A percentile compares a stretch with the other conserved stretches of the same genome.
phyloP scores from a whole-genome alignment of 1,140 invertebrate genomes.

The Neodiprion pinetum region DNA sequence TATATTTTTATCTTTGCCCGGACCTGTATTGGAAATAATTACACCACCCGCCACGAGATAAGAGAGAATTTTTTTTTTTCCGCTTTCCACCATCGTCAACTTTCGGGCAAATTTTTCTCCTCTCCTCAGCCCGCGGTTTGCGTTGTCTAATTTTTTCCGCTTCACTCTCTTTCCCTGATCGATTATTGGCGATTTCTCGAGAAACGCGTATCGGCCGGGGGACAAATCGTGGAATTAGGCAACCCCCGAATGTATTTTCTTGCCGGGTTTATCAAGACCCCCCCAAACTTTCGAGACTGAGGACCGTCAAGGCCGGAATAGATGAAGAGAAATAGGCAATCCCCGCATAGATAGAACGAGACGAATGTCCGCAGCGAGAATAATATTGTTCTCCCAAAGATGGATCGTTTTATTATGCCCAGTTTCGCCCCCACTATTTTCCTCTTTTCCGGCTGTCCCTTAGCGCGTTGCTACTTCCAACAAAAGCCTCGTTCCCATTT shows the following conservation, averaged over 20 bases:
- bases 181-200: no score
- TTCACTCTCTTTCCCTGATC: no score
- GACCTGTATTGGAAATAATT: no score
- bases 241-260: conserved; percentile 5
- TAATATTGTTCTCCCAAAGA: conserved; percentile 7
- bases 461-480: neutral
- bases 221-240: conserved; percentile 7
- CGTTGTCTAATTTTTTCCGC: no score
- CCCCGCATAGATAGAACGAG: neutral
- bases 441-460: neutral
- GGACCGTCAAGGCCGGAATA: neutral
- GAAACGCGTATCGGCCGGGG: neutral
- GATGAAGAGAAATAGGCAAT: conserved; percentile 7
- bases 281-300: neutral
- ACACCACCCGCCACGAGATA: no score
- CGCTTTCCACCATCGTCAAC: no score
- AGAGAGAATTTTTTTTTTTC: no score
- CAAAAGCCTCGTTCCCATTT: no score
- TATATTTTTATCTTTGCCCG: no score
- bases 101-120: no score
- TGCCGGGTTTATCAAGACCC: neutral
- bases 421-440: neutral
- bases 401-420: neutral
- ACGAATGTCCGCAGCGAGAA: neutral
- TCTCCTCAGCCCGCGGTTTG: no score